phyloP scores from a whole-genome alignment of 2,888 invertebrate genomes.

The Andrena bucephala region DNA sequence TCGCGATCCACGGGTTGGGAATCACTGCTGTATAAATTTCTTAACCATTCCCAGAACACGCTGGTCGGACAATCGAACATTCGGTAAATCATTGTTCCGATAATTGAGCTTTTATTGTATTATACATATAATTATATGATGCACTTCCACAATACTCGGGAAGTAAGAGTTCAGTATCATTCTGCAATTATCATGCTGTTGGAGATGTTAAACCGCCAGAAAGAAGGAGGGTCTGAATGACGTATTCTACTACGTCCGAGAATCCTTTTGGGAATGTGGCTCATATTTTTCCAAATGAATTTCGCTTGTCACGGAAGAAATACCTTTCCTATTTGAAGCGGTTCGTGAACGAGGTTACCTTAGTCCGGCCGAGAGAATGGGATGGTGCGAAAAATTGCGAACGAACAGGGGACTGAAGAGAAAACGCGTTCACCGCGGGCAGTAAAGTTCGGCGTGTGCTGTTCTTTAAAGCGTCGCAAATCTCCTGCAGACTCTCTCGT shows the following conservation, averaged over 20 bases:
- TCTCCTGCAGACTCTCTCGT: conserved; percentile 57
- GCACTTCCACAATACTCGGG: too few species aligned
- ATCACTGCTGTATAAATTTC: too few species aligned
- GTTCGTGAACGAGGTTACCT: conserved; percentile 57
- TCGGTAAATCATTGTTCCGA: too few species aligned
- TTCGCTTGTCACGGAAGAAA: conserved; percentile 62
- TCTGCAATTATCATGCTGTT: neutral
- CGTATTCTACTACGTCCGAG: conserved; percentile 39
- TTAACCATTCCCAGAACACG: too few species aligned
- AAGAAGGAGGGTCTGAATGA: conserved; percentile 14
- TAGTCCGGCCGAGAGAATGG: conserved; percentile 21
- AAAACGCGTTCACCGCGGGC: conserved; percentile 46
- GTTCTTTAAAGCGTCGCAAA: conserved; percentile 76
- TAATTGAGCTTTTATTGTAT: too few species aligned
- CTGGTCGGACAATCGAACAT: too few species aligned
- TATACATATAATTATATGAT: too few species aligned
- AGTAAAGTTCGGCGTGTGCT: conserved; percentile 70
- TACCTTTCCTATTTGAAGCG: conserved; percentile 64
- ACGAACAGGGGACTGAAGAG: conserved; percentile 31
- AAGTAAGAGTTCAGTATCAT: neutral
- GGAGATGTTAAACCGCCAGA: conserved; percentile 17
- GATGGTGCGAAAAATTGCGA: conserved; percentile 42
- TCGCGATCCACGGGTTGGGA: too few species aligned
- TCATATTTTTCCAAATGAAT: conserved; percentile 70
- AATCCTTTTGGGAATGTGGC: conserved; percentile 55